Conservation (phyloP, 2,888 invertebrate species). For the Exocentrus adspersus region DNA sequence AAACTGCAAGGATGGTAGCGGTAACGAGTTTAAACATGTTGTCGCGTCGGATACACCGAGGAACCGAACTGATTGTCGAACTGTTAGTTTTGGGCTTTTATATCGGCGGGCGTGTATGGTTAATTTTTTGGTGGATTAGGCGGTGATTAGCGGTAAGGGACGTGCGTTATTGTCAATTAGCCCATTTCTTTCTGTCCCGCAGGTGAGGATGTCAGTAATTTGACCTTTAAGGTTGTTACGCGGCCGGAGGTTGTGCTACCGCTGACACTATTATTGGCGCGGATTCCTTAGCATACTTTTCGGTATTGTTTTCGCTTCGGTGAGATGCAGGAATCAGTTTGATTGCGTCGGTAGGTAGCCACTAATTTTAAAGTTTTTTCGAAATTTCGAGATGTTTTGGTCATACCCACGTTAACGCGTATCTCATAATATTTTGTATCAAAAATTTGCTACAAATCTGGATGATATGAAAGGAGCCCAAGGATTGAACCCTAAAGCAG, state of each 20-base stretch:
- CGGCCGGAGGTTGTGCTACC: slow-evolving; percentile 12
- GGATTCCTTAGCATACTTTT: slow-evolving; percentile 18
- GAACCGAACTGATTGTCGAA: slow-evolving; percentile 26
- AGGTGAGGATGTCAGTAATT: slow-evolving; percentile 27
- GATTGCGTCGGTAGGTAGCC: slow-evolving; percentile 1
- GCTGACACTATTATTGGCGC: slow-evolving; percentile 7
- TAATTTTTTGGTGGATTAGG: slow-evolving; percentile 32
- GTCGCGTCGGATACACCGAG: slow-evolving; percentile 11
- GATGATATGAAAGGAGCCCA: no score
- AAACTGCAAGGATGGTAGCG: not conserved
- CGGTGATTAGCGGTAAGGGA: slow-evolving; percentile 2
- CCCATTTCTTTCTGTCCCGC: slow-evolving; percentile 3
- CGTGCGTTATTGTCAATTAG: slow-evolving; percentile 14
- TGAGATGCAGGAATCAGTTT: no score
- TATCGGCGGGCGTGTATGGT: slow-evolving; percentile 17
- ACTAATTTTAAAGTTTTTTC: no score
- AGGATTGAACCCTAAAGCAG: no score
- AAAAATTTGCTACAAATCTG: no score
- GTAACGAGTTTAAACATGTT: slow-evolving; percentile 24
- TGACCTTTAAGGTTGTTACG: slow-evolving; percentile 30
- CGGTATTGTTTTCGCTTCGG: slow-evolving; percentile 7
- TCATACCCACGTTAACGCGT: no score
- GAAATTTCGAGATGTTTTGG: no score
- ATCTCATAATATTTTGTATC: no score
- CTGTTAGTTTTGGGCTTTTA: slow-evolving; percentile 12